Conservation (phyloP, 2,888 invertebrate species). For the Scaptomyza tumidula region DNA sequence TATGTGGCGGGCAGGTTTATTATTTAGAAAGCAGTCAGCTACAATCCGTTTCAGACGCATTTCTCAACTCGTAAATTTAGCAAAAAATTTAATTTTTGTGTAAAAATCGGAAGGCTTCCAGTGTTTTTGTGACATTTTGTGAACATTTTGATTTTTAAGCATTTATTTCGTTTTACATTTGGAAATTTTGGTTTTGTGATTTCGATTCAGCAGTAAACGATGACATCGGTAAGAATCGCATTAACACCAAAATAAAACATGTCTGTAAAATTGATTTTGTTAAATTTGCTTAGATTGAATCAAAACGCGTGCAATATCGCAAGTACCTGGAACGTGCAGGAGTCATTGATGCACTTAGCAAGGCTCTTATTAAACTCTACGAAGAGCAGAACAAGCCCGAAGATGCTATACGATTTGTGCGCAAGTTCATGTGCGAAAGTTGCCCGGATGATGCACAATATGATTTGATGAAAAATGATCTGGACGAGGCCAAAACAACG, state of each 20-base stretch:
- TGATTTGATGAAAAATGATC: conserved; percentile 81
- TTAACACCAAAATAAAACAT: neutral
- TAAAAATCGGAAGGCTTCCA: conserved; percentile 42
- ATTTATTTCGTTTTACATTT: conserved; percentile 45
- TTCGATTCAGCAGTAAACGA: conserved; percentile 44
- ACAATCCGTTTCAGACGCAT: conserved; percentile 71
- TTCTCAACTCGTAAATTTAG: conserved; percentile 61
- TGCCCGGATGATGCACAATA: conserved; percentile 83
- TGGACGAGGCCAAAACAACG: conserved; percentile 79
- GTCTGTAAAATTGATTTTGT: neutral
- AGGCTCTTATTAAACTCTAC: conserved; percentile 83
- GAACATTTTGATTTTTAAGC: conserved; percentile 16
- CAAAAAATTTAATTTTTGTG: conserved; percentile 50
- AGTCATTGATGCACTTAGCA: conserved; percentile 83
- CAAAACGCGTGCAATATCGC: conserved; percentile 84
- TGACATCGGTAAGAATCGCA: conserved; percentile 80
- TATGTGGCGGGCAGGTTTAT: conserved; percentile 44
- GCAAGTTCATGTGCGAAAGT: conserved; percentile 83
- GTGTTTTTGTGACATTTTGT: conserved; percentile 26
- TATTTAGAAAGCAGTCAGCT: conserved; percentile 69
- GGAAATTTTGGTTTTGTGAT: conserved; percentile 43
- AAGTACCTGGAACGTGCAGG: conserved; percentile 84
- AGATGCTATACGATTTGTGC: conserved; percentile 84
- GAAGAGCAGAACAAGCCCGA: conserved; percentile 84
- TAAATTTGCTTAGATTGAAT: conserved; percentile 78